Evolutionary conservation across 2,113 vertebrate species (phyloP), one percentile per base, ranked within the genome.

Genomic region (Gallinago jamesoni): DNA sequence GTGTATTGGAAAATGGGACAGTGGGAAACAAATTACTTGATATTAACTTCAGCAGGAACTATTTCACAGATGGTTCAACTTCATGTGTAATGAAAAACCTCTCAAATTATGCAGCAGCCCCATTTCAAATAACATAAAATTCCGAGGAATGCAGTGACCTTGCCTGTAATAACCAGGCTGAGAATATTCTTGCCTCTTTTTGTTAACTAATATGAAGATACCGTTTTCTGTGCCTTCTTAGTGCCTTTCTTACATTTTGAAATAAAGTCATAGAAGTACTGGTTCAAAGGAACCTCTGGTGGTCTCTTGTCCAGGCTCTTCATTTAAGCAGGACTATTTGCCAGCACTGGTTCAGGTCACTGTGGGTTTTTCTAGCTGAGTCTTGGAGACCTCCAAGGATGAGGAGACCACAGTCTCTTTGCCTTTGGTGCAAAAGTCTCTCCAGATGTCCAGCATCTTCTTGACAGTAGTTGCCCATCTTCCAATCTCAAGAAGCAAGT

Each of bases 1-100:
- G 28, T 70, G 14, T 92, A 64, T 66, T 92, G 83, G 84, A 96
- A 96, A 96, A 74, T n/a, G n/a, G 30, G 72, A 59, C 14, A 37
- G 50, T 83, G 87, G 76, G 77, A 94, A 95, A 70, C 85, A 30
- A 89, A 82, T 56, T 57, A 72, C 56, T 89, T 59, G 30, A 63
- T 89, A 28, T 1, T 55, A 60, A 89, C 47, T 89, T 94, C 80
- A 87, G 24, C 72, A 47, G 72, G 35, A 89, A 17, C 64, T 77
- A 25, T 57, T 94, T 95, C 60, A 60, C 56, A 90, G 39, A 25
- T 74, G 39, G 28, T 89, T 95, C 43, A 28, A 45, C 56, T 72
- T 74, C 60, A 7, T 24, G 8, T 25, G 22, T 78, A 78, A 68
- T 55, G 62, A 68, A 78, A 86, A 92, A 22, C 21, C 33, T 90